Percentiles rank a stretch among this genome's conserved stretches.
phyloP scores from a whole-genome alignment of 2,888 invertebrate species.

The Abrostola tripartita region DNA sequence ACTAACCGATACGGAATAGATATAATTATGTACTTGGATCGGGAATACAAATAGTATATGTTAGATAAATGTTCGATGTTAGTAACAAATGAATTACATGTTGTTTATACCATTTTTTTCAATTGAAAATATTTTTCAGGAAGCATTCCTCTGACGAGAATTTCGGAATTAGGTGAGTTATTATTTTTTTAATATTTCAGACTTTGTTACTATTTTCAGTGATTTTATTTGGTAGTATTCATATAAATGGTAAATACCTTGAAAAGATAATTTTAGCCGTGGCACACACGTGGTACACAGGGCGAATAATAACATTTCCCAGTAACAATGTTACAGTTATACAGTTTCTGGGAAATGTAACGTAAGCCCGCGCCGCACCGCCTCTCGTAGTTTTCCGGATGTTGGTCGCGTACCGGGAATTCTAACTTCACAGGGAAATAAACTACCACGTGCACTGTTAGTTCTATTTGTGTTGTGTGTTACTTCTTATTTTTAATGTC shows the following conservation, averaged over 20 bases:
- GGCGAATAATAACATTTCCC: slow-evolving; percentile 29
- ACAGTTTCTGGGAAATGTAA: slow-evolving; percentile 31
- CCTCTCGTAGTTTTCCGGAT: slow-evolving; percentile 36
- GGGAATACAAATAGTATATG: slow-evolving; percentile 22
- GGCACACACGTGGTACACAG: neutral
- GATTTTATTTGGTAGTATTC: too few relatives aligned
- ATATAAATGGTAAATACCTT: too few relatives aligned
- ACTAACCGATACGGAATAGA: slow-evolving; percentile 44
- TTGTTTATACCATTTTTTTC: slow-evolving; percentile 4
- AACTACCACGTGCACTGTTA: slow-evolving; percentile 8
- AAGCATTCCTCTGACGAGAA: slow-evolving; percentile 88
- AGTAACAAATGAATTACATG: slow-evolving; percentile 19
- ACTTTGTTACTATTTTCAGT: too few relatives aligned
- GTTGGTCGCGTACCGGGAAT: slow-evolving; percentile 21
- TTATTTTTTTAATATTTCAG: neutral
- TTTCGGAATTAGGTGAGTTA: slow-evolving; percentile 87
- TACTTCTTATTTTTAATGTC: too few relatives aligned
- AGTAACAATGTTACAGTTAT: slow-evolving; percentile 41
- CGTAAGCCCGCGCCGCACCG: slow-evolving; percentile 3
- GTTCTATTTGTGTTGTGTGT: slow-evolving; percentile 1
- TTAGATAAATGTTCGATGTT: slow-evolving; percentile 43
- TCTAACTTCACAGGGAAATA: slow-evolving; percentile 18
- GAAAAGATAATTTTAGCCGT: neutral
- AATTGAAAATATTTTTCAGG: slow-evolving; percentile 70
- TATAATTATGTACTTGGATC: slow-evolving; percentile 22